These are phyloP conservation scores for Chironex yamaguchii DNA, from an alignment of 30 jellyfish, hydroid and myxozoan species.

Conservation along the genomic window DNA sequence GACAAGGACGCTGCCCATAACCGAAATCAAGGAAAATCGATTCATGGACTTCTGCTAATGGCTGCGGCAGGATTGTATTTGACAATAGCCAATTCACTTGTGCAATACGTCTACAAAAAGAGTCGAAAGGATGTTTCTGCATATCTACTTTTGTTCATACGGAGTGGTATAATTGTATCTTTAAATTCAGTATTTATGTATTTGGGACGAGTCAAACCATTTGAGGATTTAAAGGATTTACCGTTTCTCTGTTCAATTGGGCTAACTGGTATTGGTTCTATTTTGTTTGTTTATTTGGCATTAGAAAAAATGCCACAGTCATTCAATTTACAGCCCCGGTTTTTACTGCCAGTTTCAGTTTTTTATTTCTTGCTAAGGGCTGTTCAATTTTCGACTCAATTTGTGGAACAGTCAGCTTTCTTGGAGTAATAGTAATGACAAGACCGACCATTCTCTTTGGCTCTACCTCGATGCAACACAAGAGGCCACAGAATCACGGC, in stretches of 20 bases:
- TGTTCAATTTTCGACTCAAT: conserved; percentile 73
- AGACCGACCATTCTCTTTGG: conserved; percentile 86
- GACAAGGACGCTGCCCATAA: not conserved
- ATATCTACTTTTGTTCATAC: conserved; percentile 53
- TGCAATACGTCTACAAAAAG: conserved; percentile 73
- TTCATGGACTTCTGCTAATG: conserved; percentile 81
- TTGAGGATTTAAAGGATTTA: not conserved
- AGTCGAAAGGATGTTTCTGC: conserved; percentile 70
- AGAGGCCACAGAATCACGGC: conserved; percentile 40
- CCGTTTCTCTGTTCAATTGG: conserved; percentile 65
- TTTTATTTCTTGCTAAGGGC: conserved; percentile 67
- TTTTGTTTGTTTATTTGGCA: conserved; percentile 74
- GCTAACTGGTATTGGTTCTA: conserved; percentile 80
- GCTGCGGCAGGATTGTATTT: conserved; percentile 85
- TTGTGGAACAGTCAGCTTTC: conserved; percentile 81
- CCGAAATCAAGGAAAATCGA: not conserved
- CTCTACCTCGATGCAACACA: not conserved
- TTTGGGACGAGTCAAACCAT: conserved; percentile 76
- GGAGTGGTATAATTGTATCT: conserved; percentile 62
- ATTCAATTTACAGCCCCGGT: conserved; percentile 95
- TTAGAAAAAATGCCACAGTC: conserved; percentile 74
- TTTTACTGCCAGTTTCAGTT: conserved; percentile 79
- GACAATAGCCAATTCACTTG: conserved; percentile 75
- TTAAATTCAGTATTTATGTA: conserved; percentile 68
- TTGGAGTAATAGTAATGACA: conserved; percentile 83